phyloP scores from a whole-genome alignment of 1,140 invertebrate species.

The Coelopa frigida region DNA sequence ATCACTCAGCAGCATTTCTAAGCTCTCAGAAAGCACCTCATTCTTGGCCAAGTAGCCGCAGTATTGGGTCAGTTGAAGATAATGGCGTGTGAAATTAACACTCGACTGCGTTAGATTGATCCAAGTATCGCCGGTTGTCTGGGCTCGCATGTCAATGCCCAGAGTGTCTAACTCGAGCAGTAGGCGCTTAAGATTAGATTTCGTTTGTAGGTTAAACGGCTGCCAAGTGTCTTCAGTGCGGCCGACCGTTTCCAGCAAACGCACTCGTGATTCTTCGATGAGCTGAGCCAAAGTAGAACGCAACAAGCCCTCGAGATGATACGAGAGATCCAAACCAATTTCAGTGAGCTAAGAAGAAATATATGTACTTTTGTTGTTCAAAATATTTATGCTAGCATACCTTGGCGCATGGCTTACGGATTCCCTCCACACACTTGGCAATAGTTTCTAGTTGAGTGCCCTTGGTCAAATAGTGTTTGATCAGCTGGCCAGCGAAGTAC shows the following conservation, averaged over 20 bases:
- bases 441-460: conserved; percentile 76
- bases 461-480: conserved; percentile 86
- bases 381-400: conserved; percentile 38
- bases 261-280: conserved; percentile 39
- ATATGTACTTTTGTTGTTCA: not conserved
- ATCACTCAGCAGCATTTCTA: conserved; percentile 32
- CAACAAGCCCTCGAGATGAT: conserved; percentile 74
- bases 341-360: conserved; percentile 46
- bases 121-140: conserved; percentile 42
- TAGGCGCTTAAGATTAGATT: conserved; percentile 47
- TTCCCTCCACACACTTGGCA: conserved; percentile 76
- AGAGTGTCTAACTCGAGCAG: conserved; percentile 47
- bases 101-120: conserved; percentile 42
- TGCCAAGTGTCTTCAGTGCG: conserved; percentile 70
- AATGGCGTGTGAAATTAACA: conserved; percentile 37
- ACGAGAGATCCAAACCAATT: conserved; percentile 61
- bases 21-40: conserved; percentile 29
- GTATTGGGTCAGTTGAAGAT: conserved; percentile 33
- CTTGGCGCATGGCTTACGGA: conserved; percentile 68
- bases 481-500: conserved; percentile 71
- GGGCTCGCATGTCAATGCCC: conserved; percentile 41
- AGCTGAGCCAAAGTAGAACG: conserved; percentile 54
- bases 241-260: conserved; percentile 58
- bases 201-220: conserved; percentile 59
- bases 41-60: conserved; percentile 37